Evolutionary conservation across 2,888 invertebrate species (phyloP), one percentile per base, ranked within the genome.

Genomic region (Troides aeacus): DNA sequence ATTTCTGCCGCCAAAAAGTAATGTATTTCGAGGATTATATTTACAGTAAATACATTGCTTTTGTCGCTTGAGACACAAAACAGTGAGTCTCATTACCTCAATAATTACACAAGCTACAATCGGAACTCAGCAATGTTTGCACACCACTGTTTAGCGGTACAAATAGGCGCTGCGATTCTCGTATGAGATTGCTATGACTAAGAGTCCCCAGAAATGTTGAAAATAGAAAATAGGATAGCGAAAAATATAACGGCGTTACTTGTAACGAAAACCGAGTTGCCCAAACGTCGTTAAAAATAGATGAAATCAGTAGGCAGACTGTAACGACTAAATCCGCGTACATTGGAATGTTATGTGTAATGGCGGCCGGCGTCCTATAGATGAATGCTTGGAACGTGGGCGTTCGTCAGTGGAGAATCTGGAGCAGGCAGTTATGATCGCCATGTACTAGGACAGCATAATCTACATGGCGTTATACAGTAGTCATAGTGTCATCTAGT

Each of bases 401-500:
- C 82, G 83, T 78, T 81, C 81, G 84, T 78, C 81, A 77, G 84
- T 88, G 89, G 92, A 92, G 92, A 92, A 92, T 92, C 92, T 92
- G 91, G 92, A 92, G 91, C 92, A 90, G 92, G 89, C 88, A 84
- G 88, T 88, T 88, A 86, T 88, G 90, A 90, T 92, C 90, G 91
- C 91, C 87, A 86, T 84, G 86, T 90, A 92, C 88, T 81, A 90
- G 88, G 91, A 78, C 65, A 75, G 71, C 85, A 92, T 83, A 76
- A 77, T 23, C 2, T 0, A 2, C 2, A 8, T 76, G 69, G 58
- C 75, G 71, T 21, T 12, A 17, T 21, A 12, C 53, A 5, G 1
- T 70, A 62, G 53, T n/a, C 7, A 8, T n/a, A 69, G 36, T 66
- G 83, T 74, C 79, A 82, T 79, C 88, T 88, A 71, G 72, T 66